Conservation (phyloP, 2,797 vertebrate species). For the Myiothlypis coronata region DNA sequence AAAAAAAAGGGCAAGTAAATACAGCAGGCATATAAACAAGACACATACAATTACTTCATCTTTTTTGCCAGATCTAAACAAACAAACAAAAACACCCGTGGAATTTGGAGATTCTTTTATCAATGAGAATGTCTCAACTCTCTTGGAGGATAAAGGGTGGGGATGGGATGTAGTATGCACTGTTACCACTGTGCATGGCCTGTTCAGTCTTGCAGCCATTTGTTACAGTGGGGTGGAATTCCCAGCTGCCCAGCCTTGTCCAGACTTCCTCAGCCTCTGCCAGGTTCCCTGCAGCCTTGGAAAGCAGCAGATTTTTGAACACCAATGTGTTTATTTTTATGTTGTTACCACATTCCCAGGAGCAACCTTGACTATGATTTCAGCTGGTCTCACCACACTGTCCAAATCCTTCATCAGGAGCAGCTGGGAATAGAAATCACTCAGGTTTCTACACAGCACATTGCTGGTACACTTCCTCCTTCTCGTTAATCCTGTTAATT, state of each 20-base stretch:
- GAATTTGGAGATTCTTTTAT: background rate
- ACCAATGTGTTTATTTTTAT: constrained; percentile 65
- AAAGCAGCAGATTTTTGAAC: constrained; percentile 47
- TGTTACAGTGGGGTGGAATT: constrained; percentile 17
- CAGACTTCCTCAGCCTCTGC: constrained; percentile 31
- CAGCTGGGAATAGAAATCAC: constrained; percentile 71
- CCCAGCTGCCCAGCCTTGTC: constrained; percentile 63
- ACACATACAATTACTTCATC: background rate
- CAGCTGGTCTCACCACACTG: constrained; percentile 58
- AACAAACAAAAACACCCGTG: background rate
- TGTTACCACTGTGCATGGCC: background rate
- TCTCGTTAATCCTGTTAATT: constrained; percentile 64
- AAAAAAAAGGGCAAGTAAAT: background rate
- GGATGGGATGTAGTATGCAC: background rate
- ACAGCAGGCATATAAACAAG: background rate
- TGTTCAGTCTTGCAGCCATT: background rate
- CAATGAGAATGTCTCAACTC: background rate
- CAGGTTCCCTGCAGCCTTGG: background rate
- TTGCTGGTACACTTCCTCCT: background rate
- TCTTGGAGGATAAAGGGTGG: background rate
- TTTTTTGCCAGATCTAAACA: background rate
- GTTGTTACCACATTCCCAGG: constrained; percentile 50
- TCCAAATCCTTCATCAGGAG: constrained; percentile 65
- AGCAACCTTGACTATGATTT: constrained; percentile 62
- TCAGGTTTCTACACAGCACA: constrained; percentile 32